A percentile compares a stretch with the other conserved stretches of the same genome.
These are phyloP conservation scores for Sinocyclocheilus rhinocerous DNA, from an alignment of 2,113 vertebrate genomes.

Conservation along the genomic window DNA sequence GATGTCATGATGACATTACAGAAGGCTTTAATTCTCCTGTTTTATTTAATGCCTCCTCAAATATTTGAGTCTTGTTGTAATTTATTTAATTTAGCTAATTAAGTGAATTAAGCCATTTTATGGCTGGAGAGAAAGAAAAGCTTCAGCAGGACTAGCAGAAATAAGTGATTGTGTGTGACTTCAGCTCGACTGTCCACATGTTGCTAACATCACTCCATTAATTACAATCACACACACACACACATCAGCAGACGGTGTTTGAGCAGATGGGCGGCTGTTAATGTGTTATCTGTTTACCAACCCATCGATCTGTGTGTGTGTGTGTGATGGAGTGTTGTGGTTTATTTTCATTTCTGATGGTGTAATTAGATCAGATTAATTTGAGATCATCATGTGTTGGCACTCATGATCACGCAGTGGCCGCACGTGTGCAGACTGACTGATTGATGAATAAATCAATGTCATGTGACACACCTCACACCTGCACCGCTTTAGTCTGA, in stretches of 20 bases:
- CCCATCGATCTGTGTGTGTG: background rate
- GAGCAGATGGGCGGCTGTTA: background rate
- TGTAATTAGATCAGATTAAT: conserved; percentile 24
- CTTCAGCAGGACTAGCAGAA: background rate
- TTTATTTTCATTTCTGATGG: background rate
- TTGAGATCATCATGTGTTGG: conserved; percentile 3
- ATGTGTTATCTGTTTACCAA: background rate
- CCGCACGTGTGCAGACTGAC: conserved; percentile 19
- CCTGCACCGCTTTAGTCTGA: conserved; percentile 16
- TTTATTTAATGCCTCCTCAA: background rate
- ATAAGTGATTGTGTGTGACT: background rate
- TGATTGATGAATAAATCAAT: background rate
- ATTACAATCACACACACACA: background rate
- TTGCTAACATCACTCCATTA: background rate
- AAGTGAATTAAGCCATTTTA: background rate
- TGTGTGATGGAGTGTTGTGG: conserved; percentile 19
- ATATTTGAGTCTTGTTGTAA: background rate
- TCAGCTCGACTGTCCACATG: background rate
- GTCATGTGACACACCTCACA: background rate
- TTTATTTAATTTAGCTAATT: background rate
- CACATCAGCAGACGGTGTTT: background rate
- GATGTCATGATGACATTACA: background rate
- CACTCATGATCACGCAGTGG: conserved; percentile 4
- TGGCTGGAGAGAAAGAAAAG: background rate
- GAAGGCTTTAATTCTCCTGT: background rate